Evolutionary conservation across 1,140 invertebrate genomes (phyloP).

Genomic region (Zaprionus lachaisei): DNA sequence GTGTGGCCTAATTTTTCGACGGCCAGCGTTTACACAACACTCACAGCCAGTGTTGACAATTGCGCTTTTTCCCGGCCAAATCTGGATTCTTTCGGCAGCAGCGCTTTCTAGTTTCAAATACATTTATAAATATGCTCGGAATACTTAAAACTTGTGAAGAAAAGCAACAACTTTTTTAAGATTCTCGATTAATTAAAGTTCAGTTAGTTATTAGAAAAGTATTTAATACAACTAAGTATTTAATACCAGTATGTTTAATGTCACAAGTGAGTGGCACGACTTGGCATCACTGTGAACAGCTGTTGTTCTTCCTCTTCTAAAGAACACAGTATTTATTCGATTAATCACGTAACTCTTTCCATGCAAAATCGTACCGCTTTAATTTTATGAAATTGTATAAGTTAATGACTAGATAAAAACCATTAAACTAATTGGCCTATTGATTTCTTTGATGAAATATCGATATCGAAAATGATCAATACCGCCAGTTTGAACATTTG

Average conservation of each 20-base stretch:
- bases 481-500: neutral
- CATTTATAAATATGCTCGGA: neutral
- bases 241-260: neutral
- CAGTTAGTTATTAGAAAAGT: neutral
- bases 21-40: conserved; percentile 70
- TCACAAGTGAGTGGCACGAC: neutral
- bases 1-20: conserved; percentile 37
- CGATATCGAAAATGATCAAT: neutral
- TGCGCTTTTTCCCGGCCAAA: neutral
- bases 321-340: neutral
- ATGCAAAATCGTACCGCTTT: neutral
- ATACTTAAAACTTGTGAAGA: neutral
- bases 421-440: neutral
- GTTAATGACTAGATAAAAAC: neutral
- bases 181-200: neutral
- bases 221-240: neutral
- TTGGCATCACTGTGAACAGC: conserved; percentile 16
- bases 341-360: neutral
- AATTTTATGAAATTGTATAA: neutral
- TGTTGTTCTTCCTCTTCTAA: conserved; percentile 2
- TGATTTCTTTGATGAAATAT: neutral
- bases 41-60: conserved; percentile 23
- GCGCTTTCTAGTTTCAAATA: neutral
- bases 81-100: neutral
- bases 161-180: neutral